These are phyloP conservation scores for Sphenodon punctatus DNA, from an alignment of 2,797 vertebrate genomes.

Conservation along the genomic window DNA sequence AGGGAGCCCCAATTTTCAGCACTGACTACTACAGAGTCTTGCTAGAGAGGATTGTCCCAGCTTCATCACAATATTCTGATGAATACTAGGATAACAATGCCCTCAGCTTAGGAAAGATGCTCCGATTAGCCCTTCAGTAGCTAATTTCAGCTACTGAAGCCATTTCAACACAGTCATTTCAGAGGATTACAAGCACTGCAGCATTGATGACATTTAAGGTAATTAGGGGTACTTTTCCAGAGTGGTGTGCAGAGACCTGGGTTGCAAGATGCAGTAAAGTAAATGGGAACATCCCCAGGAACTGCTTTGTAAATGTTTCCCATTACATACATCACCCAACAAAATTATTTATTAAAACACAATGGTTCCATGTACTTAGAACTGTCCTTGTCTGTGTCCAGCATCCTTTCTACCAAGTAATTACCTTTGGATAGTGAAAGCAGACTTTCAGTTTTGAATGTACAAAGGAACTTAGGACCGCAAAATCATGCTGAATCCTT, in stretches of 20 bases:
- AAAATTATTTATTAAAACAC: no score
- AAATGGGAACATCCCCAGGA: rapidly evolving
- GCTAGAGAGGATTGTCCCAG: not conserved
- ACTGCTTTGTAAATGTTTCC: not conserved
- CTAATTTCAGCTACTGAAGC: no score
- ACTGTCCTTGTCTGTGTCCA: no score
- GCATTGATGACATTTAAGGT: not conserved
- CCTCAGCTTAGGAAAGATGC: not conserved
- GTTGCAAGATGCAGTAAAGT: not conserved
- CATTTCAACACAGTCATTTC: not conserved
- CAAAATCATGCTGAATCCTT: no score
- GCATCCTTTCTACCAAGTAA: no score
- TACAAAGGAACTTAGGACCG: no score
- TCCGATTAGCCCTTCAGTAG: not conserved
- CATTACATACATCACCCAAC: not conserved
- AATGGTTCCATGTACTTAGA: no score
- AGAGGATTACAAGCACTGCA: not conserved
- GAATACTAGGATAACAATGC: not conserved
- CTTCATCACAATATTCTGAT: rapidly evolving
- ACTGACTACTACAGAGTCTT: no score
- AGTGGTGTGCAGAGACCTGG: not conserved
- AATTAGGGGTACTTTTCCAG: not conserved
- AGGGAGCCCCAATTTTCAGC: no score
- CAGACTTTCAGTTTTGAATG: no score
- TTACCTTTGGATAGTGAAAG: no score